phyloP scores from a whole-genome alignment of 53 echinoderm and acorn worm species.

The Astropecten irregularis region DNA sequence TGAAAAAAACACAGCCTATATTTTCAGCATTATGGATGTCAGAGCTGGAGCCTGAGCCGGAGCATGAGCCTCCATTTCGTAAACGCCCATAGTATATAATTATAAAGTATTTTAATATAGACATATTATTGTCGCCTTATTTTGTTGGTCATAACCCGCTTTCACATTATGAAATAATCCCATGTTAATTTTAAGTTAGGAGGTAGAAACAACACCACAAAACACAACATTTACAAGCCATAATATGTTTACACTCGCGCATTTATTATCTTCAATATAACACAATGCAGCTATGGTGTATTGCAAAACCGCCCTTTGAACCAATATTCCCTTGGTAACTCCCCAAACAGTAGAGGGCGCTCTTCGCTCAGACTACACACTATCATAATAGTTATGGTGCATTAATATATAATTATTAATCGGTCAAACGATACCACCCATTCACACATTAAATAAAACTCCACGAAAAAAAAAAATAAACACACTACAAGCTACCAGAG shows the following conservation, averaged over 20 bases:
- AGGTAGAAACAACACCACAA: too few relatives aligned
- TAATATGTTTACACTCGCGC: conserved; percentile 55
- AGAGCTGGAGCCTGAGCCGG: too few relatives aligned
- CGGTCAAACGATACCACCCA: conserved; percentile 53
- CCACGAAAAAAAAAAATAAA: background rate
- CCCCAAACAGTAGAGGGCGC: conserved; percentile 47
- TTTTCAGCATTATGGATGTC: too few relatives aligned
- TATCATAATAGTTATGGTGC: conserved; percentile 48
- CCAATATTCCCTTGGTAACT: conserved; percentile 22
- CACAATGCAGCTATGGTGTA: conserved; percentile 59
- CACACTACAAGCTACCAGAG: conserved; percentile 40
- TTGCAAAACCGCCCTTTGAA: conserved; percentile 51
- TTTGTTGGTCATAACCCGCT: too few relatives aligned
- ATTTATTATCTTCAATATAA: conserved; percentile 56
- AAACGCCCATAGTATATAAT: too few relatives aligned
- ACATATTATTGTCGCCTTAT: too few relatives aligned
- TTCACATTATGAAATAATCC: too few relatives aligned
- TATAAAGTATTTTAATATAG: too few relatives aligned
- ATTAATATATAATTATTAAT: conserved; percentile 53
- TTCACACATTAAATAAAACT: conserved; percentile 40
- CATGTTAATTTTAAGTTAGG: too few relatives aligned
- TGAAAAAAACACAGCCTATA: too few relatives aligned
- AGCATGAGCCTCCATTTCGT: too few relatives aligned
- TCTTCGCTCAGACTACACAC: conserved; percentile 61
- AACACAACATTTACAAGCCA: background rate